Base-by-base conservation (phyloP, 2,888 invertebrate genomes). In the Electrophaes corylata region DNA sequence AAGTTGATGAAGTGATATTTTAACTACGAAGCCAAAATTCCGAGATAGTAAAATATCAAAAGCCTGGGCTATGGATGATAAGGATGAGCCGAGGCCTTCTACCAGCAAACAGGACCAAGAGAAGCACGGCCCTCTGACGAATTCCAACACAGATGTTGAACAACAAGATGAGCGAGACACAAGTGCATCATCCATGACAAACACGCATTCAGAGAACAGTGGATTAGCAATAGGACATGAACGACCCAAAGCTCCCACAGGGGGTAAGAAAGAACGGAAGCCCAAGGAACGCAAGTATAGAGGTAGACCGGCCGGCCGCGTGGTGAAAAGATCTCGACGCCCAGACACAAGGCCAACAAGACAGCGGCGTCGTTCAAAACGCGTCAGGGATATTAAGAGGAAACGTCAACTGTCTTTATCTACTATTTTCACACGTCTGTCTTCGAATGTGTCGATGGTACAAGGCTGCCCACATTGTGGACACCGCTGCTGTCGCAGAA, bases 401-500 rank as follows among this genome's bases (percentile, higher is more conserved):
- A 60, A 60, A 2, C 65, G 71, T 1, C 68, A 66, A 0, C 18
- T 58, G 4, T 84, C 84, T 3, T 59, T 69, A 0, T 75, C 81
- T 0, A 78, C 81, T 0, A 69, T 81, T n/a, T 75, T 76, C 51
- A 73, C 78, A 31, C 74, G 70, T 12, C 18, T 75, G 3, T 81
- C 83, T 1, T 72, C 77, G 3, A 46, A 35, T 46, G 59, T 66
- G 0, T 70, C 67, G 5, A 57, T 61, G 11, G 59, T 61, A 1
- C 65, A 64, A 0, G 59, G 60, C 0, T 86, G 84, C 58, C 57
- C 61, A 26, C 71, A 76, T 54, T 88, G 88, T 57, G 82, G 85
- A 14, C 83, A 84, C 57, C 81, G 80, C 1, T 81, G 81, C 65
- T 83, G 83, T 57, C 73, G 73, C 51, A 73, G 81, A 82, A 86